Evolutionary conservation across 53 echinoderm and acorn worm species (phyloP).

Genomic region (Astropecten irregularis): DNA sequence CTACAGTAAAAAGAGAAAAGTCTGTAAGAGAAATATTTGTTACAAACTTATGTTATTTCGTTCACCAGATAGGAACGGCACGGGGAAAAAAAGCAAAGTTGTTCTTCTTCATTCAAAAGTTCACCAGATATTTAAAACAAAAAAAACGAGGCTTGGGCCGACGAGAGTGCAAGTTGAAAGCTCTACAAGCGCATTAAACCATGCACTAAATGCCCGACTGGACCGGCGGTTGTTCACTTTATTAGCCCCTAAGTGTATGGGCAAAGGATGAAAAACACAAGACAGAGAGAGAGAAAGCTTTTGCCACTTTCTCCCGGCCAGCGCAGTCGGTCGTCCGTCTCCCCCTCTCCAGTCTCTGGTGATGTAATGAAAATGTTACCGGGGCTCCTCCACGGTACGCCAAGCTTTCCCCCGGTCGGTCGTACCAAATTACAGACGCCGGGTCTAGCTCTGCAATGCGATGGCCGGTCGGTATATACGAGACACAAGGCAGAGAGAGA

Average conservation of each 20-base stretch:
- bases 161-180: background rate
- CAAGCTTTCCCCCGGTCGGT: background rate
- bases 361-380: constrained; percentile 57
- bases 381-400: background rate
- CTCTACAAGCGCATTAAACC: constrained; percentile 19
- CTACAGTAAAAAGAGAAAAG: no score
- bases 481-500: background rate
- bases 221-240: constrained; percentile 57
- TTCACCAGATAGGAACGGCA: no score
- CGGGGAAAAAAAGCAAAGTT: no score
- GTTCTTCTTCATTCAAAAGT: background rate
- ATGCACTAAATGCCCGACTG: no score
- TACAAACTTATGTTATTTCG: no score
- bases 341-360: constrained; percentile 23
- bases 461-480: background rate
- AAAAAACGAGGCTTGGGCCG: background rate
- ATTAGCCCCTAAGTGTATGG: constrained; percentile 43
- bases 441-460: no score
- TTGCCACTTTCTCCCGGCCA: no score
- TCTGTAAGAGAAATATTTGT: no score
- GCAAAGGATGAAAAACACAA: constrained; percentile 27
- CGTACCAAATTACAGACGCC: constrained; percentile 47
- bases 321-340: no score
- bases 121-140: background rate
- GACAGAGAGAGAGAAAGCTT: no score